Base-by-base conservation (phyloP, 2,888 invertebrate species). In the Pyralis farinalis region DNA sequence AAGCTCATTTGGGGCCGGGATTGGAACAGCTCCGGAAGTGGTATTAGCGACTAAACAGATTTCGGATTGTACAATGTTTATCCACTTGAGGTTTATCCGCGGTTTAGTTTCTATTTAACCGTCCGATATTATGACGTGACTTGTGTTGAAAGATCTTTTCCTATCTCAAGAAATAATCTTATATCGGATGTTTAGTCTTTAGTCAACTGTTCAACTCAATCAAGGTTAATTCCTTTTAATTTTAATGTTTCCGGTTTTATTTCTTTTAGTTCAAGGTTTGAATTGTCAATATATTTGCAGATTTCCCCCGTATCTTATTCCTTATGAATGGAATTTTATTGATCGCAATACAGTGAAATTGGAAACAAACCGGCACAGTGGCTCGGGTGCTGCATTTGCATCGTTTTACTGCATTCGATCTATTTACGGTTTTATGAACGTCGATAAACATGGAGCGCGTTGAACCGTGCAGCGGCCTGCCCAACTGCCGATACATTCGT, bases 381-480 rank as follows among this genome's bases (percentile, higher is more conserved):
- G 59, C 49, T 53, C 50, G 56, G 58, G 58, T 70, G 66, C 67
- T 62, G 58, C 47, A 41, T 43, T 48, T 43, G 51, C 47, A 38
- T 46, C 61, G 72, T 79, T 81, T 81, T 75, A 85, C 82, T 80
- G 80, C 80, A 78, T 80, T 81, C 79, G 74, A 82, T 84, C 82
- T 85, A 81, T 83, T 84, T 84, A 81, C 78, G 69, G 77, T 68
- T 80, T 79, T 82, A 82, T 76, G 78, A 78, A 78, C 60, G 68
- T 46, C 74, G 71, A 78, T 82, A 80, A 80, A 76, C 64, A 69
- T 55, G 53, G 49, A 53, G 71, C 71, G 65, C 73, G 68, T 76
- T 73, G 75, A 75, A 76, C 71, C 65, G 55, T 43, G 42, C 47
- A 42, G 44, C 55, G 46, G 49, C 49, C 55, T 51, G 56, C 53